phyloP scores from a whole-genome alignment of 1,140 invertebrate genomes.

The Drosophila santomea region DNA sequence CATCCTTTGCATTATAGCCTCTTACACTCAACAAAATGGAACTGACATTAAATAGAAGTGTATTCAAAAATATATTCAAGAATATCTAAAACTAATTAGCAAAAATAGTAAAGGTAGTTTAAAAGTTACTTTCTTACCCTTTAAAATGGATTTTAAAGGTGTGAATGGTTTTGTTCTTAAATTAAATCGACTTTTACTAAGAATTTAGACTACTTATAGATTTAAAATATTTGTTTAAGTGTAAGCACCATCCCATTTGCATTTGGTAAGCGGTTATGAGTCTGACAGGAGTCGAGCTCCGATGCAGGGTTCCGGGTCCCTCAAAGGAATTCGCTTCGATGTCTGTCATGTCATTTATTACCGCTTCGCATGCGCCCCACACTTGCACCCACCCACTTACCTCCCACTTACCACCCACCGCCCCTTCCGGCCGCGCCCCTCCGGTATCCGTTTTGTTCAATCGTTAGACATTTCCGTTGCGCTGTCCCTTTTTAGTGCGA shows the following conservation, averaged over 20 bases:
- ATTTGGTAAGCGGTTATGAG: conserved; percentile 71
- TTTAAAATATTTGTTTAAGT: neutral
- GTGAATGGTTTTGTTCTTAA: no score
- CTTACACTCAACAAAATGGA: neutral
- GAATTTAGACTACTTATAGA: neutral
- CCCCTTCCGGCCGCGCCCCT: conserved; percentile 37
- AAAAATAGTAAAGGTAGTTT: no score
- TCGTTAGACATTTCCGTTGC: conserved; percentile 80
- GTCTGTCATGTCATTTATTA: conserved; percentile 79
- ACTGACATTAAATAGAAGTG: neutral
- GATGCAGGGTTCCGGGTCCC: conserved; percentile 44
- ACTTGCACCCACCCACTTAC: neutral
- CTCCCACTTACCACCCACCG: neutral
- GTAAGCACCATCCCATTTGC: conserved; percentile 52
- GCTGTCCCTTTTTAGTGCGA: conserved; percentile 74
- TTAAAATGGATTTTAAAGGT: no score
- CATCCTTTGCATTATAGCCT: conserved; percentile 14
- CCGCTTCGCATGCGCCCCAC: conserved; percentile 31
- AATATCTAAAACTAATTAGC: neutral
- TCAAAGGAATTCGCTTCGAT: conserved; percentile 71
- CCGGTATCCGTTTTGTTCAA: conserved; percentile 68
- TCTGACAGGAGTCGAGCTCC: conserved; percentile 48
- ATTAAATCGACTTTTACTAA: no score
- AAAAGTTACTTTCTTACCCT: no score
- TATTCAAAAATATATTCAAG: no score